These are phyloP conservation scores for Ibycter americanus DNA, from an alignment of 2,797 vertebrate genomes.

Conservation along the genomic window DNA sequence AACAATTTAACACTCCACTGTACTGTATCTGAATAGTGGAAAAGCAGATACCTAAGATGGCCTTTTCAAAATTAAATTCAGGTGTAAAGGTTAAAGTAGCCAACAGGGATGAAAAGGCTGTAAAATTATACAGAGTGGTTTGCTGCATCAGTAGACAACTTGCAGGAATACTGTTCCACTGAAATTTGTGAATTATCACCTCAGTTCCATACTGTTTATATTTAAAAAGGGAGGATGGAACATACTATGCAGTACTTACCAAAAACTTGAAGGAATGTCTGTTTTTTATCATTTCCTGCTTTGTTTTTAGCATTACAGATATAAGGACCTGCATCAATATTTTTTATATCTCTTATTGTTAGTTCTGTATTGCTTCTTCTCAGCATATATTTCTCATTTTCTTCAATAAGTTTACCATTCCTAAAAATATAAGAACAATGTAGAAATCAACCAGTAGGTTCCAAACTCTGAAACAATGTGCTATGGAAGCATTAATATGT, in stretches of 20 bases:
- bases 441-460: background rate
- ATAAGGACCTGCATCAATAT: constrained; percentile 87
- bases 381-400: constrained; percentile 87
- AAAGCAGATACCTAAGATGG: background rate
- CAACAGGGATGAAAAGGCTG: background rate
- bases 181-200: background rate
- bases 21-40: background rate
- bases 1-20: background rate
- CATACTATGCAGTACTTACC: constrained; percentile 80
- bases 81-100: background rate
- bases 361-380: constrained; percentile 86
- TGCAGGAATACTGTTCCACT: background rate
- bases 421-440: constrained; percentile 64
- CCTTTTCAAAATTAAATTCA: background rate
- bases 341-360: constrained; percentile 88
- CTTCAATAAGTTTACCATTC: constrained; percentile 88
- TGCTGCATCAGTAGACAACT: background rate
- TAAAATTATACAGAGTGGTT: background rate
- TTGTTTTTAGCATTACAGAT: constrained; percentile 92
- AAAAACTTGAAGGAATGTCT: constrained; percentile 94
- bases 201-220: background rate
- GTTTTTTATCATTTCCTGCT: constrained; percentile 90
- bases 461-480: background rate
- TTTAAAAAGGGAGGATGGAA: background rate
- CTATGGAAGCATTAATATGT: background rate